Percentiles rank a stretch among this genome's conserved stretches.
These are phyloP conservation scores for Turritopsis rubra DNA, from an alignment of 30 jellyfish, hydroid and myxozoan species.

Conservation along the genomic window DNA sequence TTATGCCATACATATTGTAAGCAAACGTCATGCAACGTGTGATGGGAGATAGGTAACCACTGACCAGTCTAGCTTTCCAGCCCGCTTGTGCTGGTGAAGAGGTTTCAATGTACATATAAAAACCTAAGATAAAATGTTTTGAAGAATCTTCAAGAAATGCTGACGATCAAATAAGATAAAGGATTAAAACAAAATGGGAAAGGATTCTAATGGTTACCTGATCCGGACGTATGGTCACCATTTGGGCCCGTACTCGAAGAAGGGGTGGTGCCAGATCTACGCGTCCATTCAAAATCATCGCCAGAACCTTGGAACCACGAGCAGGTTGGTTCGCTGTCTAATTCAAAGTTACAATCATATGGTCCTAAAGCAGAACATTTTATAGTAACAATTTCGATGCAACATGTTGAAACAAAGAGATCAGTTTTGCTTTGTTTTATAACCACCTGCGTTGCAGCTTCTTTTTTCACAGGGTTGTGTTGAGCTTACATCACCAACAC, in stretches of 20 bases:
- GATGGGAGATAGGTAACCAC: constrained; percentile 23
- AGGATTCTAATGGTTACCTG: constrained; percentile 26
- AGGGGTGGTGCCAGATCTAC: constrained; percentile 43
- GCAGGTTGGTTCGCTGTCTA: constrained; percentile 40
- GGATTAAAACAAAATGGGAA: not conserved
- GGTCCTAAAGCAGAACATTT: constrained; percentile 34
- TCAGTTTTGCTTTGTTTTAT: not conserved
- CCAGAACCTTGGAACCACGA: constrained; percentile 41
- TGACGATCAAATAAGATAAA: not conserved
- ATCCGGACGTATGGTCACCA: constrained; percentile 62
- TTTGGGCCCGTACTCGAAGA: constrained; percentile 72
- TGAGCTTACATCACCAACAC: constrained; percentile 32
- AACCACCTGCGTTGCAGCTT: constrained; percentile 52
- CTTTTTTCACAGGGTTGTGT: constrained; percentile 32
- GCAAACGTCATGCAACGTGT: constrained; percentile 49
- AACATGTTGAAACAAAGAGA: not conserved
- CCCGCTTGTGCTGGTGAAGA: constrained; percentile 73
- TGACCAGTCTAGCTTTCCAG: constrained; percentile 43
- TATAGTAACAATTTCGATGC: too few species aligned
- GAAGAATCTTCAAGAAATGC: too few species aligned
- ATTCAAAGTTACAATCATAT: constrained; percentile 64
- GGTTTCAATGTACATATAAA: constrained; percentile 56
- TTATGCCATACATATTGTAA: constrained; percentile 70
- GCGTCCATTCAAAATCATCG: constrained; percentile 40
- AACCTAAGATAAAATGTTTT: too few species aligned